Percentiles rank a stretch among this genome's conserved stretches.
Evolutionary conservation across 30 jellyfish, hydroid and myxozoan species (phyloP).

Genomic region (Hydractinia symbiolongicarpus): DNA sequence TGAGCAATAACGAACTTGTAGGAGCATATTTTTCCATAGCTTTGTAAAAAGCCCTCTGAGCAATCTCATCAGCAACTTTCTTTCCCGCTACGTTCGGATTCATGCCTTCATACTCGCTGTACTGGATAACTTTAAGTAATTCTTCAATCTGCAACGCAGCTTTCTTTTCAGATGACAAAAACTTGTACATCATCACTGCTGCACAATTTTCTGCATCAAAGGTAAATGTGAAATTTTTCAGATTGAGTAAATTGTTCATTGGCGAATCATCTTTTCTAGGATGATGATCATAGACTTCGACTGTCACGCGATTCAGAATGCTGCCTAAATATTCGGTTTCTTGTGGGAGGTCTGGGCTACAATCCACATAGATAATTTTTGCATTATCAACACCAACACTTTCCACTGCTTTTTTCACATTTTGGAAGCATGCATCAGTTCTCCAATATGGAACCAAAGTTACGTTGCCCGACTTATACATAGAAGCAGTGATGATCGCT

Average conservation of each 20-base stretch:
- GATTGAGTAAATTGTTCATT: neutral
- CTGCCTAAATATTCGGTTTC: constrained; percentile 5
- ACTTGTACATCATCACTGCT: constrained; percentile 15
- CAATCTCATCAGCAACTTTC: neutral
- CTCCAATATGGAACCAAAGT: constrained; percentile 26
- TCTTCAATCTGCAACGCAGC: neutral
- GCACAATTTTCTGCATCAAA: constrained; percentile 27
- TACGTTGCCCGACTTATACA: neutral
- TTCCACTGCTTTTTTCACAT: constrained; percentile 3
- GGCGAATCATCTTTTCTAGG: constrained; percentile 17
- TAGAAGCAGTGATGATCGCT: constrained; percentile 15
- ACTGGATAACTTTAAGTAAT: constrained; percentile 4
- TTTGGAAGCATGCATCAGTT: constrained; percentile 21
- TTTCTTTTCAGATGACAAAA: constrained; percentile 15
- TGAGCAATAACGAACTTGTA: neutral
- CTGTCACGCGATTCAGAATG: neutral
- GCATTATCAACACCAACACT: neutral
- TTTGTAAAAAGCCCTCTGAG: constrained; percentile 2
- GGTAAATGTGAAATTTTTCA: neutral
- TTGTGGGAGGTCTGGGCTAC: constrained; percentile 25
- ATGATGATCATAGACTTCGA: constrained; percentile 24
- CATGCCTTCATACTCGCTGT: constrained; percentile 28
- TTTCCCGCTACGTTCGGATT: constrained; percentile 7
- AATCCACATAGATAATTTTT: constrained; percentile 21
- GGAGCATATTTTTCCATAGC: constrained; percentile 1